Base-by-base conservation (phyloP, 1,140 invertebrate species). In the Lasaia peninsularis region DNA sequence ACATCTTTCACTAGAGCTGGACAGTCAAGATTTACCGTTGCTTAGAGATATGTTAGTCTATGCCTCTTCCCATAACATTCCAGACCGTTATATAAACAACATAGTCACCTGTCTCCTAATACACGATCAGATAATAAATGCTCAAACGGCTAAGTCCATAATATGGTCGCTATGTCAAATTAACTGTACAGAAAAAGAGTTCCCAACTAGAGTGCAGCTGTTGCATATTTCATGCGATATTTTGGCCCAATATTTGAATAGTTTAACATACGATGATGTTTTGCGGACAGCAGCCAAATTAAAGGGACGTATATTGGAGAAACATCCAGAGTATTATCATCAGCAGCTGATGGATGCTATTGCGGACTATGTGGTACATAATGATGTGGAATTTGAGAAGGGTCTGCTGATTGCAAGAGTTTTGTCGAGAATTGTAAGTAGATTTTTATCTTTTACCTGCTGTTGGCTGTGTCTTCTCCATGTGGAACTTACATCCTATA, bases 291-390 rank as follows among this genome's bases (percentile, higher is more conserved):
- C 91, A 0, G 74, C 69, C 0, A 90, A 74, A 66, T 63, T 92
- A 14, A 76, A 81, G 14, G 65, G 63, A 0, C 81, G 86, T 44
- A 83, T 89, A 50, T 52, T 74, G 16, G 74, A 81, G 58, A 89
- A 86, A 51, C 79, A 86, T 54, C 71, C 75, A 0, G 81, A 86
- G 58, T 93, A 91, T 73, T 94, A 93, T 69, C 80, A 92, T 67
- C 89, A 92, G 66, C 70, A 80, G 14, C 82, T 93, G 44, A 73
- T 92, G 63, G 89, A 93, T 67, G 78, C 78, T 9, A 76, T 84
- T 58, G 83, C 78, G 1, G 69, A 83, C 48, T 82, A 89, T 56
- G 73, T 91, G 12, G 78, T 93, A 8, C 67, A 88, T 12, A 79
- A 90, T 54, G 72, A 91, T 44, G 62, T 91, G 7, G 81, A 85